phyloP scores from a whole-genome alignment of 2,888 invertebrate species.

The Spicauda simplicius region DNA sequence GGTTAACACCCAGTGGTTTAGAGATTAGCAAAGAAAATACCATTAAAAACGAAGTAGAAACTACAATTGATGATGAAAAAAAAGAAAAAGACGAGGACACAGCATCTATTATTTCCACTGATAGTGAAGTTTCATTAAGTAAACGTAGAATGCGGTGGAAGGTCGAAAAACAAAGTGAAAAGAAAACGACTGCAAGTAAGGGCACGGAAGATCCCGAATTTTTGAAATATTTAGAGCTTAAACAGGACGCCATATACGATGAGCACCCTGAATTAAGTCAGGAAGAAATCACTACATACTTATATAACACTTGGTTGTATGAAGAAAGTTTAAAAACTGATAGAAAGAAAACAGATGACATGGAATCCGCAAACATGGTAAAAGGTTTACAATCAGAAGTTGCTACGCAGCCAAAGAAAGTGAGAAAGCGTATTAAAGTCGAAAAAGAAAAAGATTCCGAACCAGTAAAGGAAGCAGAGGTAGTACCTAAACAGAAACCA shows the following conservation, averaged over 20 bases:
- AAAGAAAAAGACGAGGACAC: conserved; percentile 45
- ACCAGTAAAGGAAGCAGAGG: conserved; percentile 41
- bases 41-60: conserved; percentile 19
- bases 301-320: conserved; percentile 80
- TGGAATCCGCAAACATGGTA: conserved; percentile 61
- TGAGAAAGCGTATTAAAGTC: conserved; percentile 58
- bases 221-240: conserved; percentile 75
- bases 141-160: conserved; percentile 48
- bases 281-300: conserved; percentile 74
- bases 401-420: conserved; percentile 51
- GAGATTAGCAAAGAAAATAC: conserved; percentile 27
- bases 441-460: conserved; percentile 52
- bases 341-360: conserved; percentile 58
- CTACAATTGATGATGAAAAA: conserved; percentile 29
- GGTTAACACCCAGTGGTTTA: conserved; percentile 23
- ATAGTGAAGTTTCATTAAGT: conserved; percentile 52
- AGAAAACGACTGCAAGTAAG: conserved; percentile 42
- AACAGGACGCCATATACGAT: conserved; percentile 76
- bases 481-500: conserved; percentile 64
- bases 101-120: conserved; percentile 40
- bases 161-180: conserved; percentile 45
- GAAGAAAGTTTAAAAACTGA: conserved; percentile 56
- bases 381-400: conserved; percentile 62
- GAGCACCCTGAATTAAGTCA: conserved; percentile 80
- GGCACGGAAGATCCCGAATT: conserved; percentile 69